Percentiles rank a stretch among this genome's conserved stretches.
These are phyloP conservation scores for Macrosoma leucophasiata DNA, from an alignment of 2,888 invertebrate species.

Conservation along the genomic window DNA sequence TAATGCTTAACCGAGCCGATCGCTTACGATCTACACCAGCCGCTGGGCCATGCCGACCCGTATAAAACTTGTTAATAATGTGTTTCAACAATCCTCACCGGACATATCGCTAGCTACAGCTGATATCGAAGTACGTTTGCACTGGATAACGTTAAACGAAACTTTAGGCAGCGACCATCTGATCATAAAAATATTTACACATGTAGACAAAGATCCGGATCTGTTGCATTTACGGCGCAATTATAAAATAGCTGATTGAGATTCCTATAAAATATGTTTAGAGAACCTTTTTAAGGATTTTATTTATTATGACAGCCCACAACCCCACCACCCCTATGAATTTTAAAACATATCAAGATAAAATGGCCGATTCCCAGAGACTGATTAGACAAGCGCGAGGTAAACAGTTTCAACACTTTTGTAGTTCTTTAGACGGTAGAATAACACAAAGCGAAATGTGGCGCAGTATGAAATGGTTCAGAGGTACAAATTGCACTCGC, in stretches of 20 bases:
- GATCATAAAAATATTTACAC: not conserved
- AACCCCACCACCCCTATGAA: no score
- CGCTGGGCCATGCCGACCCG: no score
- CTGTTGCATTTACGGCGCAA: no score
- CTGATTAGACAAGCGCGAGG: not conserved
- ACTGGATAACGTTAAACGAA: not conserved
- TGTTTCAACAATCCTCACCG: no score
- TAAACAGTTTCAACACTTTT: not conserved
- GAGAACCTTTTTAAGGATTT: no score
- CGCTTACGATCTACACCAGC: no score
- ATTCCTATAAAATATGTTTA: no score
- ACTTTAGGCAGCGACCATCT: not conserved
- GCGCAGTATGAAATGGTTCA: slow-evolving; percentile 8
- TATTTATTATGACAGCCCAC: no score
- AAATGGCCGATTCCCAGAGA: slow-evolving; percentile 1
- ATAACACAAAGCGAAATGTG: slow-evolving; percentile 6
- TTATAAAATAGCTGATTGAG: no score
- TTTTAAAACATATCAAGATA: not conserved
- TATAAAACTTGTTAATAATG: no score
- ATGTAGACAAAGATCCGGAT: no score
- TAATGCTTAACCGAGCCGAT: no score
- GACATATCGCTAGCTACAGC: not conserved
- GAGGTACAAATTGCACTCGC: not conserved
- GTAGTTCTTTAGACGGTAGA: slow-evolving; percentile 1
- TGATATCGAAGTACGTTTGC: not conserved